A percentile compares a stretch with the other conserved stretches of the same genome.
Evolutionary conservation across 2,797 vertebrate genomes (phyloP).

Genomic region (Onychomys arenicola): DNA sequence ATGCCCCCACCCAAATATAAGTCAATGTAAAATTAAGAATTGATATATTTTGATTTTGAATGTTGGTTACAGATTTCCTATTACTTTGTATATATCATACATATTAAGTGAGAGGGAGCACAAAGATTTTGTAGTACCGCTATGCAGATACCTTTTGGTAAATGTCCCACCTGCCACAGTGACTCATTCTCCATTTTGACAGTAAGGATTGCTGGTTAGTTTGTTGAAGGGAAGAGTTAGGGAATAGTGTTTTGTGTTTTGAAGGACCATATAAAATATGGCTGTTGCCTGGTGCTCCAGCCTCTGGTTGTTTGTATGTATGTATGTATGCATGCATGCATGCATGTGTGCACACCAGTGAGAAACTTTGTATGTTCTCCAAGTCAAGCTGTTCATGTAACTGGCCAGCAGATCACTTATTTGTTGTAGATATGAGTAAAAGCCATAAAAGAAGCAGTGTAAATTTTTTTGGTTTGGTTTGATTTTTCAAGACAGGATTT

Average conservation of each 20-base stretch:
- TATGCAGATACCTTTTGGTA: neutral
- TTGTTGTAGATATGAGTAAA: neutral
- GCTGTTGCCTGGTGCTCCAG: neutral
- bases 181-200: neutral
- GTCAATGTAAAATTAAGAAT: neutral
- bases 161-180: neutral
- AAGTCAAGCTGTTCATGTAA: neutral
- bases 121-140: neutral
- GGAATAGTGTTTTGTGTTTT: slow-evolving; percentile 13
- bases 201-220: neutral
- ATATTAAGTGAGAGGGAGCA: neutral
- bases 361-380: slow-evolving; percentile 12
- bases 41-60: slow-evolving; percentile 19
- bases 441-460: neutral
- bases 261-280: slow-evolving; percentile 13
- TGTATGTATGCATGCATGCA: neutral
- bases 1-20: neutral
- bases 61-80: slow-evolving; percentile 15
- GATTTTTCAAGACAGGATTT: neutral
- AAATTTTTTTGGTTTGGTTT: neutral
- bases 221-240: neutral
- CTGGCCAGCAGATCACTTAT: neutral
- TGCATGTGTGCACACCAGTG: neutral
- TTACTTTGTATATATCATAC: neutral
- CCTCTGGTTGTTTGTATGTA: neutral